A percentile compares a stretch with the other conserved stretches of the same genome.
These are phyloP conservation scores for Hyphantria cunea DNA, from an alignment of 1,140 invertebrate genomes.

Conservation along the genomic window DNA sequence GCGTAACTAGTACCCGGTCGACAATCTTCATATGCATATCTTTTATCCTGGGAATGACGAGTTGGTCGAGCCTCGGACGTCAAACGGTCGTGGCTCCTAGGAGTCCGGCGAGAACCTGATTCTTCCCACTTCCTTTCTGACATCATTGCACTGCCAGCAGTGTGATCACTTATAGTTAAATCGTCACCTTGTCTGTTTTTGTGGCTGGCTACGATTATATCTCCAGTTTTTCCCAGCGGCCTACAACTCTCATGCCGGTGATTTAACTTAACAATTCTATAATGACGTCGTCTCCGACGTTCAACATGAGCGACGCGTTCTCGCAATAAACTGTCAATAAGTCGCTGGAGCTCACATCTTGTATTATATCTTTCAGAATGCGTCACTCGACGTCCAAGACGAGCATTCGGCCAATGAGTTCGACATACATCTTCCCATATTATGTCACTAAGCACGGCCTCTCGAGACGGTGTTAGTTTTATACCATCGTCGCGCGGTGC, in stretches of 20 bases:
- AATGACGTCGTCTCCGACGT: constrained; percentile 64
- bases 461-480: constrained; percentile 71
- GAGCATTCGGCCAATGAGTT: constrained; percentile 71
- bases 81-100: constrained; percentile 52
- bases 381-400: constrained; percentile 55
- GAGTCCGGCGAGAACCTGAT: constrained; percentile 34
- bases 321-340: constrained; percentile 71
- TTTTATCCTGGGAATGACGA: constrained; percentile 20
- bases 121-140: constrained; percentile 40
- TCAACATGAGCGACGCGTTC: constrained; percentile 72
- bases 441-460: constrained; percentile 76
- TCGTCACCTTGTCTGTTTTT: constrained; percentile 59
- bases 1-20: constrained; percentile 59
- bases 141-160: constrained; percentile 41
- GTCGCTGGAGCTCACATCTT: constrained; percentile 62
- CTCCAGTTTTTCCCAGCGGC: constrained; percentile 70
- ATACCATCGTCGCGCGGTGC: constrained; percentile 74
- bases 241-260: constrained; percentile 67
- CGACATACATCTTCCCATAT: constrained; percentile 78
- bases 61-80: constrained; percentile 36
- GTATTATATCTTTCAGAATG: constrained; percentile 59
- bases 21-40: constrained; percentile 43
- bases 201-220: constrained; percentile 73
- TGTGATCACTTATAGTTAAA: constrained; percentile 42
- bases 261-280: constrained; percentile 72